Conservation (phyloP, 2,113 vertebrate genomes). For the Calidris pugnax region DNA sequence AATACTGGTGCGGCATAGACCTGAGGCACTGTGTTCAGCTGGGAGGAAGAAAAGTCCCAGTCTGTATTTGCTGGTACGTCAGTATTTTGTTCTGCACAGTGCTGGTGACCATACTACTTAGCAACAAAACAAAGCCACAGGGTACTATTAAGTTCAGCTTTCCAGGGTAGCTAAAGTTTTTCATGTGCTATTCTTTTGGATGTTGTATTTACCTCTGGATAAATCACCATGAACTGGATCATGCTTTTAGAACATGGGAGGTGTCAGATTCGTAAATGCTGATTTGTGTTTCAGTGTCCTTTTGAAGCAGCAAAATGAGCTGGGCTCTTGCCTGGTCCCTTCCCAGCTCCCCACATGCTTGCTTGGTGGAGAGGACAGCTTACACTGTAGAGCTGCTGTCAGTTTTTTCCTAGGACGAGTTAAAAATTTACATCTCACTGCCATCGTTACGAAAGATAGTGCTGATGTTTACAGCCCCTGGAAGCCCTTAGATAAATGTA, state of each 20-base stretch:
- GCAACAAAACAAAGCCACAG: not conserved
- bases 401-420: not conserved
- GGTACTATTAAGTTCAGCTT: not conserved
- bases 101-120: not conserved
- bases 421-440: not conserved
- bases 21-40: not conserved
- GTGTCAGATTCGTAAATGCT: not conserved
- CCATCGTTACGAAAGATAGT: not conserved
- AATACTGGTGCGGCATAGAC: not conserved
- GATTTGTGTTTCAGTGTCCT: not conserved
- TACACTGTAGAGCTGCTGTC: not conserved
- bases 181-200: not conserved
- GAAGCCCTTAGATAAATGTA: not conserved
- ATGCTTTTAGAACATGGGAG: not conserved
- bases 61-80: not conserved
- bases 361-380: not conserved
- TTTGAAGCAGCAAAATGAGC: not conserved
- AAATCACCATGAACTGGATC: not conserved
- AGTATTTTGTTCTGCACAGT: not conserved
- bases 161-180: not conserved
- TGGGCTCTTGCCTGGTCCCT: not conserved
- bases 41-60: not conserved
- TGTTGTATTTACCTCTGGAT: not conserved
- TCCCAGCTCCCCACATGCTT: accelerated
- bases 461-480: constrained; percentile 9